These are phyloP conservation scores for Phaenicophaeus curvirostris DNA, from an alignment of 2,797 vertebrate genomes.

Conservation along the genomic window DNA sequence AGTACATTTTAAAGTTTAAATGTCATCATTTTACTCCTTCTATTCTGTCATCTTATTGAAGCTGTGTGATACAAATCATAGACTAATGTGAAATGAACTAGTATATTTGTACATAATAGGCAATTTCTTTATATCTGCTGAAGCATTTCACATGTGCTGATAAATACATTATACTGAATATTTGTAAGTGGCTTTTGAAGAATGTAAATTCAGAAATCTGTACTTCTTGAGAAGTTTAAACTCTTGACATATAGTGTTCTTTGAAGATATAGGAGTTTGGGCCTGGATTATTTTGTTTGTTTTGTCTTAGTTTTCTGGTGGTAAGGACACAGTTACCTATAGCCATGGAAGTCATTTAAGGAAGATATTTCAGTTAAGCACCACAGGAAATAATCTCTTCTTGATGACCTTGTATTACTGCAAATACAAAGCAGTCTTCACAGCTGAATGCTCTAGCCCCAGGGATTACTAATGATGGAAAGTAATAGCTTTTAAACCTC, in stretches of 20 bases:
- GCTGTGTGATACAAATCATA: background rate
- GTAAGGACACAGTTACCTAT: background rate
- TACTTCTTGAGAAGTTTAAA: background rate
- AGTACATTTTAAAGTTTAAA: background rate
- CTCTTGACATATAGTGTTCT: background rate
- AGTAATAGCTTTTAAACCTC: constrained; percentile 50
- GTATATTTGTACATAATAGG: constrained; percentile 43
- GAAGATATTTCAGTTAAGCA: constrained; percentile 5
- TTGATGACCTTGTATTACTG: constrained; percentile 40
- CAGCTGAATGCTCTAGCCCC: constrained; percentile 41
- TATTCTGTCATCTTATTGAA: background rate
- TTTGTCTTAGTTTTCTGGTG: background rate
- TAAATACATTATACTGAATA: constrained; percentile 2
- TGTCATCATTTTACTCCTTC: background rate
- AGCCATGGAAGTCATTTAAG: background rate
- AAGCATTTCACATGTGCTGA: background rate
- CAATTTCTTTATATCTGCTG: constrained; percentile 46
- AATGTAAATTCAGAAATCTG: background rate
- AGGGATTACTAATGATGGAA: constrained; percentile 50
- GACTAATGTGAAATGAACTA: constrained; percentile 41
- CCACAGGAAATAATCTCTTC: constrained; percentile 41
- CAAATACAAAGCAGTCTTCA: constrained; percentile 42
- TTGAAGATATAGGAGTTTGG: background rate
- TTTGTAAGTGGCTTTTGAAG: background rate
- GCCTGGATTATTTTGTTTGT: background rate